phyloP scores from a whole-genome alignment of 1,140 invertebrate genomes.

The Holcopasites calliopsidis region DNA sequence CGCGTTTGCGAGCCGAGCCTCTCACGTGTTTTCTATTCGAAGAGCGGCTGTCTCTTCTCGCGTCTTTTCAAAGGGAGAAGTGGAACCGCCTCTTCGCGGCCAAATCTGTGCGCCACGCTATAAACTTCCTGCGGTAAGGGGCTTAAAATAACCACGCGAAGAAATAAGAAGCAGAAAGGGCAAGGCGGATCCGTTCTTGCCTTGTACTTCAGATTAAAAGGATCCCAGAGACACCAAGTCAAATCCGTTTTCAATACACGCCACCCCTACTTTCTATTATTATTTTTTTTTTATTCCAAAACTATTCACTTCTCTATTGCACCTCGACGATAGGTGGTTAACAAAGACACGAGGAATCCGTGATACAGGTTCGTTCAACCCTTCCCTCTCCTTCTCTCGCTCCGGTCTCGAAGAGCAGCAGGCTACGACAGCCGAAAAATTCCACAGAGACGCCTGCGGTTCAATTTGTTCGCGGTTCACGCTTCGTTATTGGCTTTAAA shows the following conservation, averaged over 20 bases:
- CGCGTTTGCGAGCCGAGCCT: too few relatives aligned
- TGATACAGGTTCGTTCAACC: constrained; percentile 12
- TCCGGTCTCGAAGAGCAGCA: not conserved
- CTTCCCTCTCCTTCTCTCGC: not conserved
- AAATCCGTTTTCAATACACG: constrained; percentile 11
- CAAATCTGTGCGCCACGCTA: constrained; percentile 52
- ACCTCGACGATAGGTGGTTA: constrained; percentile 11
- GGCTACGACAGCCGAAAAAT: constrained; percentile 45
- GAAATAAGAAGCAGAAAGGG: constrained; percentile 34
- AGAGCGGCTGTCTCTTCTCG: constrained; percentile 26
- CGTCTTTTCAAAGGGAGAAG: constrained; percentile 39
- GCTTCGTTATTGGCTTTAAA: constrained; percentile 64
- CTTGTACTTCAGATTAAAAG: constrained; percentile 49
- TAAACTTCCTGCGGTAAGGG: constrained; percentile 59
- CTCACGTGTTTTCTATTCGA: constrained; percentile 35
- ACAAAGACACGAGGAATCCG: constrained; percentile 26
- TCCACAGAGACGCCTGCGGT: constrained; percentile 43
- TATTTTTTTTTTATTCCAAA: not conserved
- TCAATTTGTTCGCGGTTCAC: constrained; percentile 61
- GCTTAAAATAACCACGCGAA: constrained; percentile 55
- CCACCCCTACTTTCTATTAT: not conserved
- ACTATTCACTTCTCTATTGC: not conserved
- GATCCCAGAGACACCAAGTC: constrained; percentile 3
- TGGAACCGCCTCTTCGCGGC: constrained; percentile 37
- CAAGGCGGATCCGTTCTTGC: constrained; percentile 43